A percentile compares a stretch with the other conserved stretches of the same genome.
Conservation (phyloP, 2,113 vertebrate species). For the Zingel zingel region DNA sequence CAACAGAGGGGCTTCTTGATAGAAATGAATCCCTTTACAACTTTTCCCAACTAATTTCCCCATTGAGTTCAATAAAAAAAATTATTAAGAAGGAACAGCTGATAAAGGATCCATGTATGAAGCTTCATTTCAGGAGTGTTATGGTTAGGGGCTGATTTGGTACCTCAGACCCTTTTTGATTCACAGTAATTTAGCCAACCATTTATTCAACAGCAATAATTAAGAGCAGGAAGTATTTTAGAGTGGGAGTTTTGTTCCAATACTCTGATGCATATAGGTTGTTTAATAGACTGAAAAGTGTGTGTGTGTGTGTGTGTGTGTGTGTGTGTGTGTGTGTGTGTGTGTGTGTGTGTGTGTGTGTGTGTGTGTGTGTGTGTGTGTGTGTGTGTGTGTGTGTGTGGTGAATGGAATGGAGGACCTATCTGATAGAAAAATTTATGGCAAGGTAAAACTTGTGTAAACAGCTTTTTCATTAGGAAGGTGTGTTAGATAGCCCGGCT, state of each 20-base stretch:
- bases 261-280: conserved; percentile 31
- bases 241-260: conserved; percentile 32
- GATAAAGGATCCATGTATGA: conserved; percentile 74
- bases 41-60: conserved; percentile 78
- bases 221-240: conserved; percentile 50
- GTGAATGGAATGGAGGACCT: background rate
- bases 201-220: conserved; percentile 69
- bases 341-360: background rate
- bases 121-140: conserved; percentile 54
- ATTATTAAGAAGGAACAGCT: conserved; percentile 74
- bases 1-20: conserved; percentile 49
- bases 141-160: conserved; percentile 64
- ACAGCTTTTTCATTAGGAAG: conserved; percentile 48
- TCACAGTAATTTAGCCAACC: conserved; percentile 66
- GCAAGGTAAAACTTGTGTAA: conserved; percentile 47
- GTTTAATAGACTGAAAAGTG: conserved; percentile 49
- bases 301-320: conserved; percentile 12
- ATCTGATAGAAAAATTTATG: conserved; percentile 46
- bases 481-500: conserved; percentile 32
- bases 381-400: background rate
- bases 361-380: conserved; percentile 10
- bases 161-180: conserved; percentile 61
- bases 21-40: conserved; percentile 74
- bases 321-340: conserved; percentile 10
- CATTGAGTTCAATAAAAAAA: conserved; percentile 76